Percentiles rank a stretch among this genome's conserved stretches.
Conservation (phyloP, 2,113 vertebrate genomes). For the Misgurnus anguillicaudatus region DNA sequence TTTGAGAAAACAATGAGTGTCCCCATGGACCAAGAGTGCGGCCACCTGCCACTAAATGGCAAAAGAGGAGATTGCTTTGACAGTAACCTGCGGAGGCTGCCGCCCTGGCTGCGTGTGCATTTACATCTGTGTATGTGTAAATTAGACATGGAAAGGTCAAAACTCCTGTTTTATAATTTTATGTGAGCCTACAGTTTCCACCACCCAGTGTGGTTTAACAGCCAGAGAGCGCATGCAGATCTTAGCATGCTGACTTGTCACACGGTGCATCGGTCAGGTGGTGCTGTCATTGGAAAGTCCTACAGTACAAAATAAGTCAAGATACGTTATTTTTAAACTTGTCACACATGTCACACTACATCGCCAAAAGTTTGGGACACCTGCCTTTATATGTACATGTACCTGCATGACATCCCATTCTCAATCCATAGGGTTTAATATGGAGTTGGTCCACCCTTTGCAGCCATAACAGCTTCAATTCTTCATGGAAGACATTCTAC, state of each 20-base stretch:
- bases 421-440: too few relatives aligned
- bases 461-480: too few relatives aligned
- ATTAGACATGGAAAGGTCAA: slow-evolving; percentile 31
- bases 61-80: slow-evolving; percentile 36
- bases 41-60: slow-evolving; percentile 40
- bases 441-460: too few relatives aligned
- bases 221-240: slow-evolving; percentile 4
- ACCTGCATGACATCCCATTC: too few relatives aligned
- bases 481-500: too few relatives aligned
- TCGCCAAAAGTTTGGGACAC: too few relatives aligned
- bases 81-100: slow-evolving; percentile 33
- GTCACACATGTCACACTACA: too few relatives aligned
- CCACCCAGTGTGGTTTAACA: slow-evolving; percentile 2
- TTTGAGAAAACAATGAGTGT: slow-evolving; percentile 42
- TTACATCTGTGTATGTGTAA: slow-evolving; percentile 20
- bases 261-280: slow-evolving; percentile 23
- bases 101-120: slow-evolving; percentile 21
- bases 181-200: neutral
- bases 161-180: slow-evolving; percentile 26
- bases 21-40: slow-evolving; percentile 16
- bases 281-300: neutral
- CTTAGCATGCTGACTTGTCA: slow-evolving; percentile 21
- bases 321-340: slow-evolving; percentile 31
- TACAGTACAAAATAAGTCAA: slow-evolving; percentile 42
- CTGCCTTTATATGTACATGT: too few relatives aligned